phyloP scores from a whole-genome alignment of 2,888 invertebrate genomes.

The Prionchulus punctatus region DNA sequence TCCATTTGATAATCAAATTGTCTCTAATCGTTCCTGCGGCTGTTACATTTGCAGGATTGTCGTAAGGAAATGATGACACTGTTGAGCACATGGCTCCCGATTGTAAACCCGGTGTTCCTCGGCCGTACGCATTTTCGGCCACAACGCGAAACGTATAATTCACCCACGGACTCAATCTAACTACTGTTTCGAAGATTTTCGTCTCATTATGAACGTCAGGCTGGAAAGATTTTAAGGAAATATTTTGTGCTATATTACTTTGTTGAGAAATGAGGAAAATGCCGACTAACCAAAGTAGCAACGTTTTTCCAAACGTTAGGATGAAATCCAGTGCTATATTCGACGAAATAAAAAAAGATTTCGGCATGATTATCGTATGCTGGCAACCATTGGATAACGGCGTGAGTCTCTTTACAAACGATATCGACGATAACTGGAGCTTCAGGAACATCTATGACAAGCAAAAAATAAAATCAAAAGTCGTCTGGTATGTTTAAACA shows the following conservation, averaged over 20 bases:
- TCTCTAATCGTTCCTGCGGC: not conserved
- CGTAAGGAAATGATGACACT: conserved; percentile 65
- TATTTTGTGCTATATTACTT: no score
- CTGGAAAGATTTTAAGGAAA: no score
- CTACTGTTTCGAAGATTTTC: conserved; percentile 24
- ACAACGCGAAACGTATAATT: conserved; percentile 87
- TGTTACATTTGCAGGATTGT: conserved; percentile 70
- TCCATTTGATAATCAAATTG: conserved; percentile 74
- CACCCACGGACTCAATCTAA: conserved; percentile 67
- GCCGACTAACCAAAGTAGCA: conserved; percentile 42
- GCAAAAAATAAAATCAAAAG: no score
- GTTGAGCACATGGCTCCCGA: conserved; percentile 50
- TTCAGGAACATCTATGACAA: conserved; percentile 83
- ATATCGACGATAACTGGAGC: conserved; percentile 53
- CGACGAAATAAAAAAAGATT: conserved; percentile 69
- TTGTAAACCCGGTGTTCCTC: conserved; percentile 60
- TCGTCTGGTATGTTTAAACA: not conserved
- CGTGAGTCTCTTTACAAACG: conserved; percentile 52
- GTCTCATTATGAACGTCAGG: conserved; percentile 10
- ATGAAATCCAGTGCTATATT: conserved; percentile 81
- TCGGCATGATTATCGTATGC: conserved; percentile 88
- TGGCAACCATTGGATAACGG: conserved; percentile 66
- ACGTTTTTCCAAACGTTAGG: conserved; percentile 69
- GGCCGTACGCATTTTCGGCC: conserved; percentile 80
- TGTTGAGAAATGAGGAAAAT: no score